Evolutionary conservation across 2,888 invertebrate species (phyloP), one percentile per base, ranked within the genome.

Genomic region (Tetragonula carbonaria): DNA sequence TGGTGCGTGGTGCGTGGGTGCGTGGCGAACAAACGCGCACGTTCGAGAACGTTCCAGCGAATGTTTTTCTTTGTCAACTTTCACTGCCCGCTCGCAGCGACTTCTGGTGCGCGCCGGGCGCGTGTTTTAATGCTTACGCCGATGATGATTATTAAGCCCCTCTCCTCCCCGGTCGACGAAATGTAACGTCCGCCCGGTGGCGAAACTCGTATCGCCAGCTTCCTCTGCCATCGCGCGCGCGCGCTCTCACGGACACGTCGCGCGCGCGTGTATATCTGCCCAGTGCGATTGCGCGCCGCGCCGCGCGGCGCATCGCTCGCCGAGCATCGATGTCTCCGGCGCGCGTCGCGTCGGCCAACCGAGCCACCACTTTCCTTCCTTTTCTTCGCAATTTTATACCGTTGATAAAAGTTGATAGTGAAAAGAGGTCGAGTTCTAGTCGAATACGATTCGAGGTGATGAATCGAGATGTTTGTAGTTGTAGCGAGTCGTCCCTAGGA

Each of bases 61-160:
- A 45, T 45, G 45, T 45, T 45, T 45, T 75, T 82, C 87, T 90
- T 90, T 87, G 85, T 88, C 90, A 88, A 90, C 90, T 90, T 90
- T 90, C 90, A 90, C 90, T 84, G 86, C 33, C 33, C 78, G 78
- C 80, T 75, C 71, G 80, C 83, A 77, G 66, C 73, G 45, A 45
- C 80, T 78, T 67, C 78, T 45, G 71, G 50, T 28, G 78, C 73
- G 28, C 13, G 59, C 14, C 66, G 45, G 45, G 45, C 45, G 45
- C 45, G 63, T 33, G 72, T 71, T 78, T 84, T 81, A 80, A 83
- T 63, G 55, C 66, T 57, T 67, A 50, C 53, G 38, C 21, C 81
- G 78, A 84, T 72, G 80, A 80, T 78, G 76, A 83, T 86, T 82
- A 71, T 87, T 89, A 82, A 89, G 78, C 67, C 65, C 55, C 62